Base-by-base conservation (phyloP, 2,113 vertebrate genomes). In the Scalopus aquaticus region DNA sequence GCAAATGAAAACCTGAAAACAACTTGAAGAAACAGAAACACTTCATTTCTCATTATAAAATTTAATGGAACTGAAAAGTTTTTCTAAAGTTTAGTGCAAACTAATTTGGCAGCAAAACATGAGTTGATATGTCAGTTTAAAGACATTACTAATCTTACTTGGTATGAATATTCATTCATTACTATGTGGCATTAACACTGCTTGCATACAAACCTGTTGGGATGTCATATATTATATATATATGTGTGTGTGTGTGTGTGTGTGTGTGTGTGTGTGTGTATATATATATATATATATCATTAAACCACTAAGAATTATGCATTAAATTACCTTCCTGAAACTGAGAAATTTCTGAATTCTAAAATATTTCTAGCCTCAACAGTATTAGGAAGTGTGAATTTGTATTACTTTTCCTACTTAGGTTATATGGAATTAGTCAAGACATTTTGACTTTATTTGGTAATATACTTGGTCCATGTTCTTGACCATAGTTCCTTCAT, bases 81-180 rank as follows among this genome's bases (percentile, higher is more conserved):
- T 91, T 65, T 39, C n/a, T 20, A 49, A 56, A 88, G 69, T 95
- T 92, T 92, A 64, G 5, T 16, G 39, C 46, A 85, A 73, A 88
- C 26, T 94, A 35, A 73, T 81, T 90, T 94, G 76, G 65, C n/a
- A 94, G 46, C 16, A 56, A 90, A 92, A 46, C 49, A 30, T 44
- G 28, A 79, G 42, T 42, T 60, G 77, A 87, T n/a, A 78, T 42
- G 51, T 65, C 87, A 42, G 8, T 90, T 94, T 92, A 96, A 90
- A 84, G 78, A 81, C 24, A 17, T 89, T 85, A 49, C 83, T 83
- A 80, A 79, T 90, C 77, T 44, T 72, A 54, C 20, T 86, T 80
- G 70, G 11, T 42, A 92, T 92, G 94, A 90, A 92, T 93, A 93
- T 90, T 93, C 56, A 96, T 88, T 77, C 30, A 77, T 81, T 87